Base-by-base conservation (phyloP, 64 coral and sea anemone genomes). In the Anthopleura sola region DNA sequence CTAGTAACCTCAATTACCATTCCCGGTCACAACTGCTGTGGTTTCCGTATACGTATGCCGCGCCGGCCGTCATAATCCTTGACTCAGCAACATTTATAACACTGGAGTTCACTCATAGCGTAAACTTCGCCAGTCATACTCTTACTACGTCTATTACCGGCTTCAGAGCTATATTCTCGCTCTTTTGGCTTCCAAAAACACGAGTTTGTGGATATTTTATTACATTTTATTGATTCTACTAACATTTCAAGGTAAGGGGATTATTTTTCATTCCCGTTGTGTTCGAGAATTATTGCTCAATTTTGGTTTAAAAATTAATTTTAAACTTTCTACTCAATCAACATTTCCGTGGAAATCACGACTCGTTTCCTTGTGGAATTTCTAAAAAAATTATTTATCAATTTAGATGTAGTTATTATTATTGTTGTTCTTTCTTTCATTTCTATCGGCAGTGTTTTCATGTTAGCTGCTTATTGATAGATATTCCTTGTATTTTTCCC, bases 61-160 rank as follows among this genome's bases (percentile, higher is more conserved):
- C 13, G 26, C 66, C 31, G 29, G 26, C 66, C 66, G 66, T 71
- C 66, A 71, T 36, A 32, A 71, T 71, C 31, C 66, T 31, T 71
- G 66, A 71, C 29, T 71, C 66, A 71, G 66, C 28, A 71, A 16
- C 66, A 71, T 71, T 71, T 34, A 71, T 71, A 71, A 29, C 28
- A 32, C 3, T 32, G 28, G 66, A 71, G 8, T 71, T 29, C 28
- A 71, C 16, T 71, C 13, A 9, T 71, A 34, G 28, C 66, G 29
- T 71, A 71, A 71, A 71, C 12, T 29, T 29, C 66, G 12, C 24
- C 34, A 71, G n/a, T 71, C n/a, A 71, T 13, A 53, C 14, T 9
- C n/a, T 29, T 32, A 71, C 10, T 34, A 17, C 21, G 58, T 62
- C 58, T 23, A 5, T 6, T 10, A 10, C 5, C 21, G 6, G 21